Percentiles rank a stretch among this genome's conserved stretches.
Evolutionary conservation across 2,113 vertebrate genomes (phyloP).

Genomic region (Synchiropus splendidus): DNA sequence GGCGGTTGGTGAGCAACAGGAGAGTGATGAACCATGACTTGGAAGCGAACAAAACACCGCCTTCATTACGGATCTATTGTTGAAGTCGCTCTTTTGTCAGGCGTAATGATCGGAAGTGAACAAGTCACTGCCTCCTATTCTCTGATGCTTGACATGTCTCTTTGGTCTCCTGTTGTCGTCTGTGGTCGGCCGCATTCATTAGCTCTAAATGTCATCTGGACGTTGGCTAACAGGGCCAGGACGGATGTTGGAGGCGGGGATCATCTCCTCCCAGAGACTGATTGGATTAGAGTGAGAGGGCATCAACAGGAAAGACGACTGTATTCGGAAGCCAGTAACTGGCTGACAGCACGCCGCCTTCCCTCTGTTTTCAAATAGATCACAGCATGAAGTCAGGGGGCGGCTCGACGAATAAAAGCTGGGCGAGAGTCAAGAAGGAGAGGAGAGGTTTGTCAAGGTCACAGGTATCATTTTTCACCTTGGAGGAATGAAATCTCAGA

Average conservation of each 20-base stretch:
- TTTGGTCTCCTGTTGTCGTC: background rate
- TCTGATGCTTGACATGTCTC: background rate
- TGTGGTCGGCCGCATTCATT: slow-evolving; percentile 21
- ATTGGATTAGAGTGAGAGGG: slow-evolving; percentile 44
- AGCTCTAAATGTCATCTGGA: slow-evolving; percentile 47
- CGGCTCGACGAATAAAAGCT: slow-evolving; percentile 4
- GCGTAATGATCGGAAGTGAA: no score
- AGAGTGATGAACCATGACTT: no score
- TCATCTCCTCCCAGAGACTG: slow-evolving; percentile 20
- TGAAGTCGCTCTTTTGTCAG: no score
- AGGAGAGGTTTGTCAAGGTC: no score
- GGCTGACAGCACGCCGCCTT: background rate
- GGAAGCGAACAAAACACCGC: no score
- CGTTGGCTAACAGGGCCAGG: slow-evolving; percentile 27
- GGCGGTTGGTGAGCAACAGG: no score
- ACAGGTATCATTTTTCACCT: no score
- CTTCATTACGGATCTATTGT: no score
- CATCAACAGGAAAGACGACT: slow-evolving; percentile 26
- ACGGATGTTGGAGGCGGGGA: slow-evolving; percentile 20
- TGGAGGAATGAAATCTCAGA: no score
- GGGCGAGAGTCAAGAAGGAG: background rate
- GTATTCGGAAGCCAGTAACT: slow-evolving; percentile 20
- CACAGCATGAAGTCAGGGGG: background rate
- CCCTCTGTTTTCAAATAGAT: slow-evolving; percentile 4
- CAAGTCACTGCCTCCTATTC: no score